A percentile compares a stretch with the other conserved stretches of the same genome.
Evolutionary conservation across 2,797 vertebrate genomes (phyloP).

Genomic region (Hyperoplus lanceolatus): DNA sequence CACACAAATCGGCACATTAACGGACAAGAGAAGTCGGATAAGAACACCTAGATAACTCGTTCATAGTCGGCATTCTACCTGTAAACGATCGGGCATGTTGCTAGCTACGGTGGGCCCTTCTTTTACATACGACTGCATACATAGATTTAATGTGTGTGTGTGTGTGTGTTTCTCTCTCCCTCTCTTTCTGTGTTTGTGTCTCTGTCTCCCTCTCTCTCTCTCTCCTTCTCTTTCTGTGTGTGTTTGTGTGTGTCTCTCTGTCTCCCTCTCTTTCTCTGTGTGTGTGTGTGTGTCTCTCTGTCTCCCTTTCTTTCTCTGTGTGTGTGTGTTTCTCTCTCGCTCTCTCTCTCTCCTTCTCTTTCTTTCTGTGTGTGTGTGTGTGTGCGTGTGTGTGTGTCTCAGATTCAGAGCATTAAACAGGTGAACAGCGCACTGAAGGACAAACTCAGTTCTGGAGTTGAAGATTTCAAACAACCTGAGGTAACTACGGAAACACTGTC

Average conservation of each 20-base stretch:
- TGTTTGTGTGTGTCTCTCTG: no score
- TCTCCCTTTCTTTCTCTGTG: slow-evolving; percentile 56
- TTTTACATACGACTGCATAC: no score
- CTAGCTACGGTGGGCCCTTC: no score
- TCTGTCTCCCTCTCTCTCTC: background rate
- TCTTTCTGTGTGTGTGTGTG: slow-evolving; percentile 51
- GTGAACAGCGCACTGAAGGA: slow-evolving; percentile 92
- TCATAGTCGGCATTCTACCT: no score
- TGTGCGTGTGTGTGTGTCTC: slow-evolving; percentile 15
- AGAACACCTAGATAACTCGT: no score
- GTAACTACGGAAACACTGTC: slow-evolving; percentile 73
- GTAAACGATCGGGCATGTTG: no score
- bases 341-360: no score
- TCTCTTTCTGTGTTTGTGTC: background rate
- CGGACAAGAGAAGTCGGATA: no score
- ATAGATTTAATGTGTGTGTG: background rate
- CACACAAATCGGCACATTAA: no score
- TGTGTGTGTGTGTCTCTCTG: background rate
- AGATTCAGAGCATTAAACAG: slow-evolving; percentile 97
- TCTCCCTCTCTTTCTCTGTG: background rate
- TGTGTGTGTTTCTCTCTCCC: no score
- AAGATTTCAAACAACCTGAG: slow-evolving; percentile 90
- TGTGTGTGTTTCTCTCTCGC: background rate
- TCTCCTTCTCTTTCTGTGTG: background rate
- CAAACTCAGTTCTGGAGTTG: slow-evolving; percentile 90